Conservation (phyloP, 2,797 vertebrate genomes). For the Periophthalmus magnuspinnatus region DNA sequence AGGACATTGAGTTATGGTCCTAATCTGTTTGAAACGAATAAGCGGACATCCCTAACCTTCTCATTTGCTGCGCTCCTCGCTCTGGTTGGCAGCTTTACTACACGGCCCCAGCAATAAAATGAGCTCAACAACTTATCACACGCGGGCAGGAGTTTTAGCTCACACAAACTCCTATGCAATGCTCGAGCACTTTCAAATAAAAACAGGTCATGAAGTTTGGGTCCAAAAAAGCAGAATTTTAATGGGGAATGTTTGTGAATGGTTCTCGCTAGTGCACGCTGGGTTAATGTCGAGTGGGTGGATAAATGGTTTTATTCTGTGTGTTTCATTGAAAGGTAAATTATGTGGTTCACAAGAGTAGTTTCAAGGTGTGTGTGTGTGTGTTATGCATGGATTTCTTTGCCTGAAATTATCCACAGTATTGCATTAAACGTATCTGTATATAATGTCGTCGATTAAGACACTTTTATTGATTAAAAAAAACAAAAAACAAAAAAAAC, state of each 20-base stretch:
- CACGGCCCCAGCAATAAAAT: conserved; percentile 34
- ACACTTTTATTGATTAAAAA: too few relatives aligned
- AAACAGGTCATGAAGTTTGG: conserved; percentile 48
- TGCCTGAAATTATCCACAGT: too few relatives aligned
- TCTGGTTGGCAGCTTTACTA: conserved; percentile 21
- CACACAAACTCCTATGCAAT: conserved; percentile 34
- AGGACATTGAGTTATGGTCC: conserved; percentile 31
- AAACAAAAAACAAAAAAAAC: too few relatives aligned
- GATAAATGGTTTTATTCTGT: conserved; percentile 38
- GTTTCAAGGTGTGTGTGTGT: conserved; percentile 19
- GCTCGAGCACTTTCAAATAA: conserved; percentile 48
- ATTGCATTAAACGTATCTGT: too few relatives aligned
- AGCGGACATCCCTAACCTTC: conserved; percentile 27
- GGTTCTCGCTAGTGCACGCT: conserved; percentile 41
- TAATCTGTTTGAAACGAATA: conserved; percentile 35
- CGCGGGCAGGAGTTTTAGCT: conserved; percentile 35
- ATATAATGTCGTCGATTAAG: too few relatives aligned
- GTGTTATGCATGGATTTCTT: too few relatives aligned
- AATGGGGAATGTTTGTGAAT: conserved; percentile 45
- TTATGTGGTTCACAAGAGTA: conserved; percentile 35
- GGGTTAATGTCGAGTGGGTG: conserved; percentile 60
- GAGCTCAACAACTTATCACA: conserved; percentile 42
- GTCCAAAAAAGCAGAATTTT: conserved; percentile 50
- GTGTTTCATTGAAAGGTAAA: conserved; percentile 47
- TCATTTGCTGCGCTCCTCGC: conserved; percentile 12